These are phyloP conservation scores for Hermaeophaga mercurialis DNA, from an alignment of 2,888 invertebrate species.

Conservation along the genomic window DNA sequence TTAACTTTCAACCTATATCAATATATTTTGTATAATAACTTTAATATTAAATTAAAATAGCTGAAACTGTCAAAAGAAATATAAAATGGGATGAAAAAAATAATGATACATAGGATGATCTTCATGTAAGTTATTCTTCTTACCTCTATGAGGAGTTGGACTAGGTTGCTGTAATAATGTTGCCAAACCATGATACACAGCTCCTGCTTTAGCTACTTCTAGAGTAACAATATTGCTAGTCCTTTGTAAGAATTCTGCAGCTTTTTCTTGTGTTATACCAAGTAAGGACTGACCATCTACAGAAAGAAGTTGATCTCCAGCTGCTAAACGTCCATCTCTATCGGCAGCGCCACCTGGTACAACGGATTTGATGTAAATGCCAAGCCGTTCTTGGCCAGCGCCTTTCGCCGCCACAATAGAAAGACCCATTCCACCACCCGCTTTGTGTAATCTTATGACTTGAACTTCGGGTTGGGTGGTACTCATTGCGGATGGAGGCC, in stretches of 20 bases:
- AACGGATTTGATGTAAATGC: constrained; percentile 98
- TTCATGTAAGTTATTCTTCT: too few species aligned
- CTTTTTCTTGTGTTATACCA: constrained; percentile 80
- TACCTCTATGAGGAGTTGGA: constrained; percentile 78
- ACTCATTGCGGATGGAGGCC: constrained; percentile 56
- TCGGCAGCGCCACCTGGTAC: constrained; percentile 93
- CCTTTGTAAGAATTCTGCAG: constrained; percentile 93
- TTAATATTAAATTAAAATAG: too few species aligned
- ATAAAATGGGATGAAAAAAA: not conserved
- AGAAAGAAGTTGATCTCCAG: constrained; percentile 95
- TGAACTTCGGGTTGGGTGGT: constrained; percentile 64
- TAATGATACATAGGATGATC: too few species aligned
- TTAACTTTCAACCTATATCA: too few species aligned
- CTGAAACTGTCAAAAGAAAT: too few species aligned
- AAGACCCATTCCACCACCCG: constrained; percentile 95
- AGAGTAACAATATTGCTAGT: constrained; percentile 93
- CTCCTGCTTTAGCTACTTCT: constrained; percentile 97
- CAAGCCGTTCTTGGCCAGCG: constrained; percentile 66
- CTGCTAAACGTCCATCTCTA: constrained; percentile 90
- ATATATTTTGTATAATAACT: too few species aligned
- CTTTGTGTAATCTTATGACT: constrained; percentile 89
- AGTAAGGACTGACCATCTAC: constrained; percentile 90
- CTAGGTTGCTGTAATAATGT: constrained; percentile 91
- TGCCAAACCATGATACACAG: constrained; percentile 94
- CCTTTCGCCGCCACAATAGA: constrained; percentile 97